A percentile compares a stretch with the other conserved stretches of the same genome.
Evolutionary conservation across 92 coral and sea anemone species (phyloP).

Genomic region (Diadumene lineata): DNA sequence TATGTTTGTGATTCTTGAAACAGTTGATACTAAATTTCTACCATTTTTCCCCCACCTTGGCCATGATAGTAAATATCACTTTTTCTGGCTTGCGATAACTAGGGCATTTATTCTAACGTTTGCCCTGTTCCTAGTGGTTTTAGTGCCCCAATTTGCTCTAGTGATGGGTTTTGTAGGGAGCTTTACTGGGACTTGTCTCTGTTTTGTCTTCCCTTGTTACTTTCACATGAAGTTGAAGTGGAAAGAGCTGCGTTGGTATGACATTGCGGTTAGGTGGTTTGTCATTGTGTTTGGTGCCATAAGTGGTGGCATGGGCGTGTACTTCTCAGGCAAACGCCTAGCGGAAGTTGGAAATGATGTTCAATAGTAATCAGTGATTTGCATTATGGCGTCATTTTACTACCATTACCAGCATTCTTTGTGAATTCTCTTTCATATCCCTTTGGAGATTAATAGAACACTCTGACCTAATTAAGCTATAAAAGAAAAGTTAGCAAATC

Average conservation of each 20-base stretch:
- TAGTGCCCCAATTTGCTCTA: constrained; percentile 88
- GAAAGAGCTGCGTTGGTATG: constrained; percentile 69
- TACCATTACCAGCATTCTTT: no score
- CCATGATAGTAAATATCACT: constrained; percentile 58
- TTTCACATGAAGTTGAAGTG: constrained; percentile 81
- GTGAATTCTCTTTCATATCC: no score
- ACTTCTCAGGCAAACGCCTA: constrained; percentile 78
- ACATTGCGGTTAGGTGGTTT: constrained; percentile 53
- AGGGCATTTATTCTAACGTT: constrained; percentile 67
- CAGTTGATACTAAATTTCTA: constrained; percentile 71
- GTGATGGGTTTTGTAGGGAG: constrained; percentile 89
- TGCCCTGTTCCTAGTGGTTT: constrained; percentile 68
- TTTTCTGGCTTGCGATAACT: constrained; percentile 83
- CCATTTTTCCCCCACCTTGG: constrained; percentile 80
- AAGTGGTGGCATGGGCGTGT: constrained; percentile 78
- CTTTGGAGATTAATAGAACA: no score
- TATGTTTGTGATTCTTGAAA: constrained; percentile 77
- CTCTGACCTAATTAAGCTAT: no score
- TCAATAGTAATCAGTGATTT: no score
- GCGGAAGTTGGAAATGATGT: no score
- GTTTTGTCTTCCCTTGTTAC: constrained; percentile 83
- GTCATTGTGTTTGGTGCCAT: constrained; percentile 76
- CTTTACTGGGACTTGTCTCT: constrained; percentile 85
- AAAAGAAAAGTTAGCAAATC: no score
- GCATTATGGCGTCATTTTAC: no score